These are phyloP conservation scores for Eleginops maclovinus DNA, from an alignment of 2,113 vertebrate species.

Conservation along the genomic window DNA sequence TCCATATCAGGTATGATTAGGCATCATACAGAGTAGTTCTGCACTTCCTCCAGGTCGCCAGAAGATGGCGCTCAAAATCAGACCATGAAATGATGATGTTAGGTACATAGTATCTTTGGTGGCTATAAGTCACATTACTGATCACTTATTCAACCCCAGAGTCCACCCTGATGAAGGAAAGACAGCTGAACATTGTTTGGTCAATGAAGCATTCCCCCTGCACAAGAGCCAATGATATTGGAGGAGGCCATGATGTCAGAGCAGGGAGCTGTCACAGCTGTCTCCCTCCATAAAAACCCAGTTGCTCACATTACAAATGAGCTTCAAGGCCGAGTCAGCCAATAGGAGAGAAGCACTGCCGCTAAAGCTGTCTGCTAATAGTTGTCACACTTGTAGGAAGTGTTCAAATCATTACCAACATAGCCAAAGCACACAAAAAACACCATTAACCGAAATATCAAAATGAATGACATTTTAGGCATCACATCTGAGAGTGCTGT, in stretches of 20 bases:
- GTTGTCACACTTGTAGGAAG: too few species aligned
- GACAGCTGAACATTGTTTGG: neutral
- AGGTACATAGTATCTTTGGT: neutral
- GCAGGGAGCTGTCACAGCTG: neutral
- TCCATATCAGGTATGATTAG: neutral
- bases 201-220: neutral
- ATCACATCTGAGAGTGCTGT: neutral
- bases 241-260: neutral
- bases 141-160: neutral
- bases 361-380: neutral
- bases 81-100: neutral
- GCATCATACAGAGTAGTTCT: neutral
- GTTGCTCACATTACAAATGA: conserved; percentile 9
- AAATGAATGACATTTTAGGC: too few species aligned
- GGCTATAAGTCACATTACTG: neutral
- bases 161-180: neutral
- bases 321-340: neutral
- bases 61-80: neutral
- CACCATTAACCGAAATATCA: too few species aligned
- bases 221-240: neutral
- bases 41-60: neutral
- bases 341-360: neutral
- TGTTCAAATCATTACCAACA: neutral
- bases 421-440: neutral
- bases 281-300: neutral